Evolutionary conservation across 2,797 vertebrate genomes (phyloP).

Genomic region (Mormyrops boulengeri): DNA sequence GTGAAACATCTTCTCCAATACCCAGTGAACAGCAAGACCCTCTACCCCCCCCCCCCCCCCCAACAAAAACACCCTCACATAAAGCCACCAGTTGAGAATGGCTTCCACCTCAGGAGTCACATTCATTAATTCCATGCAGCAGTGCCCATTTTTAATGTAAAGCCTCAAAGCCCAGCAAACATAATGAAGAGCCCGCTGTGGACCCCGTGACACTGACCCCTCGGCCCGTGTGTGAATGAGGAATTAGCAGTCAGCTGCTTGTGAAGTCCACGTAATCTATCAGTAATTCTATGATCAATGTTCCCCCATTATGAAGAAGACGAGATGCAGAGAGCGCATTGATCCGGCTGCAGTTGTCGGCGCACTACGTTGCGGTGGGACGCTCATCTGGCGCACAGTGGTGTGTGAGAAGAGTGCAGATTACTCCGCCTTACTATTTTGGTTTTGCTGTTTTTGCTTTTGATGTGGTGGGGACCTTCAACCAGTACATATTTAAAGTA

Average conservation of each 20-base stretch:
- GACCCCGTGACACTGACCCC: background rate
- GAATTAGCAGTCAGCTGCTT: background rate
- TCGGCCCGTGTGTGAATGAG: background rate
- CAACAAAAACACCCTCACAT: background rate
- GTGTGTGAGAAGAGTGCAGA: background rate
- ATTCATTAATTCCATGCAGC: background rate
- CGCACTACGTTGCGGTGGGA: background rate
- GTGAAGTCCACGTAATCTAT: conserved; percentile 23
- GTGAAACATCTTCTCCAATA: background rate
- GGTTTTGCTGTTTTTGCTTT: background rate
- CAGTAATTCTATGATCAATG: conserved; percentile 21
- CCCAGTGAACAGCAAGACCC: background rate
- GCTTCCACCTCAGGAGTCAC: background rate
- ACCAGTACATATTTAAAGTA: background rate
- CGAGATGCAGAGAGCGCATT: background rate
- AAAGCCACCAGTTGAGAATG: background rate
- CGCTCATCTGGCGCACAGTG: background rate
- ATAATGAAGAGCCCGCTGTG: background rate
- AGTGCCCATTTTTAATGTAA: background rate
- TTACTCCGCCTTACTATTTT: background rate
- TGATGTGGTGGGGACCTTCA: background rate
- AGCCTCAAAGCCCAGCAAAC: background rate
- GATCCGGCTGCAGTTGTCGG: conserved; percentile 3
- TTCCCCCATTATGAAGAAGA: conserved; percentile 17
- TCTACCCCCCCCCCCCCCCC: background rate